A percentile compares a stretch with the other conserved stretches of the same genome.
These are phyloP conservation scores for Calosoma granatense DNA, from an alignment of 1,140 invertebrate genomes.

Conservation along the genomic window DNA sequence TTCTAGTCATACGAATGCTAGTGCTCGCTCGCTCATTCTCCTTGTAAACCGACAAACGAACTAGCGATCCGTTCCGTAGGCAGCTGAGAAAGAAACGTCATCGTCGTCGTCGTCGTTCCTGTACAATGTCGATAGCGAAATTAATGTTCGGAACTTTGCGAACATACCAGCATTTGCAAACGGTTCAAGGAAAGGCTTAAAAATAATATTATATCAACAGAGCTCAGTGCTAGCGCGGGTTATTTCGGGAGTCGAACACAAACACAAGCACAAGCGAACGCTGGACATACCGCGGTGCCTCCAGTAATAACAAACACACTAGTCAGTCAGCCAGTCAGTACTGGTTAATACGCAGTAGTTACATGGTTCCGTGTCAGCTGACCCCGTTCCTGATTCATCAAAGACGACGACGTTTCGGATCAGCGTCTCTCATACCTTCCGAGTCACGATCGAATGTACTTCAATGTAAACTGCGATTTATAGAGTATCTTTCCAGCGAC, in stretches of 20 bases:
- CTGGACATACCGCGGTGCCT: not conserved
- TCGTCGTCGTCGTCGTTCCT: not conserved
- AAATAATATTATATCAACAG: conserved; percentile 9
- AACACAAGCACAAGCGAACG: conserved; percentile 2
- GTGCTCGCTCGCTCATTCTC: too few species aligned
- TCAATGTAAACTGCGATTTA: too few species aligned
- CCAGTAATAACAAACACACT: conserved; percentile 1
- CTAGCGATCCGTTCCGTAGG: too few species aligned
- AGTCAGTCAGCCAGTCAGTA: not conserved
- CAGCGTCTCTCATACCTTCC: too few species aligned
- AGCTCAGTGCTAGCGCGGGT: not conserved
- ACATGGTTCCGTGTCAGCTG: too few species aligned
- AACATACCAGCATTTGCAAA: not conserved
- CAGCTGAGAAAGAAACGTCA: not conserved
- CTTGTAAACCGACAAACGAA: too few species aligned
- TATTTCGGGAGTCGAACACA: not conserved
- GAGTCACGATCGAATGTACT: too few species aligned
- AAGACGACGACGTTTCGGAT: too few species aligned
- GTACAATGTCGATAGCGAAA: conserved; percentile 4
- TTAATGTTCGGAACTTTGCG: conserved; percentile 1
- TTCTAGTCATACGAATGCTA: not conserved
- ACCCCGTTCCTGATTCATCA: too few species aligned
- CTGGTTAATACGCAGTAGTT: not conserved
- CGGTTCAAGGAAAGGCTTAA: conserved; percentile 4
- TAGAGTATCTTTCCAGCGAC: too few species aligned